Percentiles rank a stretch among this genome's conserved stretches.
Conservation (phyloP, 2,888 invertebrate species). For the Tipula unca region DNA sequence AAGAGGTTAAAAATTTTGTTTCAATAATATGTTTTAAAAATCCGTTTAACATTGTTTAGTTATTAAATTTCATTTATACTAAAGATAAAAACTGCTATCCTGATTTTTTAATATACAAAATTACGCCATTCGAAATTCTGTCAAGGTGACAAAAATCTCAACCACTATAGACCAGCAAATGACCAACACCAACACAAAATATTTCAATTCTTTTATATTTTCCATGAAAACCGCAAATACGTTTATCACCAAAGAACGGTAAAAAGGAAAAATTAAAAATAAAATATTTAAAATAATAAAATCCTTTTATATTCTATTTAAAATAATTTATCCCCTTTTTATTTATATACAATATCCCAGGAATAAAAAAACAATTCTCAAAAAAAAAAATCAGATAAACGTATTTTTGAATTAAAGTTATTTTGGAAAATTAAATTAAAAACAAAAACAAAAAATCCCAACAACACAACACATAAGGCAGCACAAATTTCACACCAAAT, state of each 20-base stretch:
- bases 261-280: background rate
- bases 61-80: too few relatives aligned
- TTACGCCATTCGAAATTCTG: background rate
- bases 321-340: background rate
- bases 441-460: background rate
- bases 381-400: slow-evolving; percentile 8
- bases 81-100: too few relatives aligned
- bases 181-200: background rate
- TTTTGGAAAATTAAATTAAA: background rate
- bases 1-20: too few relatives aligned
- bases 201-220: background rate
- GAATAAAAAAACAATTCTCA: background rate
- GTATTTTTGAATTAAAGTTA: slow-evolving; percentile 8
- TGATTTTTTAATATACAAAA: too few relatives aligned
- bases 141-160: background rate
- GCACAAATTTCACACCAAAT: slow-evolving; percentile 2
- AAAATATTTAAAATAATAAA: background rate
- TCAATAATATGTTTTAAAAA: too few relatives aligned
- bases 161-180: background rate
- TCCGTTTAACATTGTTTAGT: too few relatives aligned
- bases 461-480: background rate
- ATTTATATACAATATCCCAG: background rate
- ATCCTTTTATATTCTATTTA: background rate
- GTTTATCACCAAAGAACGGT: background rate
- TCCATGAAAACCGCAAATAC: slow-evolving; percentile 1